These are phyloP conservation scores for Drosophila insularis DNA, from an alignment of 1,140 invertebrate species.

Conservation along the genomic window DNA sequence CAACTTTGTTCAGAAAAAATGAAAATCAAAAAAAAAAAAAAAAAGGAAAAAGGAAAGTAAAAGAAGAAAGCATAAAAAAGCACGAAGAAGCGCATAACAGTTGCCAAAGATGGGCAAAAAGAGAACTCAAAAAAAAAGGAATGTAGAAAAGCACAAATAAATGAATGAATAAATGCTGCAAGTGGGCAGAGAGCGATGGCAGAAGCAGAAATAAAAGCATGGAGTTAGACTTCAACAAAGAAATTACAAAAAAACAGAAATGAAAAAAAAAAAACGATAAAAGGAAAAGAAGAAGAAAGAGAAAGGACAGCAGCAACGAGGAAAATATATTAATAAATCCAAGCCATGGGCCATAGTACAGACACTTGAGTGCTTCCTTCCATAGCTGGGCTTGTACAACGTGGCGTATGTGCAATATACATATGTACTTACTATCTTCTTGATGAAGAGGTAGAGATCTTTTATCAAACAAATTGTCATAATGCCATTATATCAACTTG, in stretches of 20 bases:
- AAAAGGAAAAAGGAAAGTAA: slow-evolving; percentile 23
- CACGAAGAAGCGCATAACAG: slow-evolving; percentile 41
- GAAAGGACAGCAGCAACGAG: slow-evolving; percentile 28
- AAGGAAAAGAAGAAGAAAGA: not conserved
- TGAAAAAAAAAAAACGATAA: slow-evolving; percentile 18
- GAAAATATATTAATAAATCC: slow-evolving; percentile 76
- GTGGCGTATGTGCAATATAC: slow-evolving; percentile 67
- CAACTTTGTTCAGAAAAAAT: slow-evolving; percentile 73
- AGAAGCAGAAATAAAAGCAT: not conserved
- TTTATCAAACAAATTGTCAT: slow-evolving; percentile 40
- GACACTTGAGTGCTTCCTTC: slow-evolving; percentile 21
- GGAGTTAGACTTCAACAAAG: slow-evolving; percentile 54
- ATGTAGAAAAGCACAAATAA: slow-evolving; percentile 72
- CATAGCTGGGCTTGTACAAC: slow-evolving; percentile 19
- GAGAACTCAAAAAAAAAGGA: slow-evolving; percentile 20
- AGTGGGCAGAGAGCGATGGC: slow-evolving; percentile 12
- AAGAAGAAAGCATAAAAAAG: slow-evolving; percentile 54
- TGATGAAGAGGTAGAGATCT: slow-evolving; percentile 21
- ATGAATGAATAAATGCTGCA: slow-evolving; percentile 77
- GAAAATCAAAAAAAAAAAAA: slow-evolving; percentile 50
- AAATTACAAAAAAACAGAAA: slow-evolving; percentile 68
- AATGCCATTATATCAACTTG: slow-evolving; percentile 30
- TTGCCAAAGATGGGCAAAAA: slow-evolving; percentile 32
- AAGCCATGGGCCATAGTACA: slow-evolving; percentile 28
- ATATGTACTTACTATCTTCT: not conserved